Evolutionary conservation across 2,888 invertebrate genomes (phyloP).

Genomic region (Tortrix viridana): DNA sequence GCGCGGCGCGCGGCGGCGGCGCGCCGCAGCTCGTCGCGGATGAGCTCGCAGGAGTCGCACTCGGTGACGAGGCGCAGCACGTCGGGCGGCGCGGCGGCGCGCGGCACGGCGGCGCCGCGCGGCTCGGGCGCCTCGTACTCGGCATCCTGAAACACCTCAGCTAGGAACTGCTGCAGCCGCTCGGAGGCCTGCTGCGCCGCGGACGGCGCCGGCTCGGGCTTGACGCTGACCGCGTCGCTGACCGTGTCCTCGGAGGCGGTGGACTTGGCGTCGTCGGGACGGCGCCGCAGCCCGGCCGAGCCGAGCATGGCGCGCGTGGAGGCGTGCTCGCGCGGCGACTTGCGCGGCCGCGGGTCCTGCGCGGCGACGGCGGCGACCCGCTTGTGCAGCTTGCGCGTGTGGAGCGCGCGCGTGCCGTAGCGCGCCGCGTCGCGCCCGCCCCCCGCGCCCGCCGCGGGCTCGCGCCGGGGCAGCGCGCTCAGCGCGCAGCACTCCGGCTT

Average conservation of each 20-base stretch:
- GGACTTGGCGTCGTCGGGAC: constrained; percentile 77
- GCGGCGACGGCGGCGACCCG: constrained; percentile 63
- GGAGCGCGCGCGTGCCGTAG: constrained; percentile 75
- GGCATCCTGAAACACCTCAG: constrained; percentile 76
- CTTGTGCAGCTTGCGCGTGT: constrained; percentile 66
- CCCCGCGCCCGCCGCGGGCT: constrained; percentile 3
- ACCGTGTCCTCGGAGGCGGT: constrained; percentile 76
- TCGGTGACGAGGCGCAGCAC: constrained; percentile 73
- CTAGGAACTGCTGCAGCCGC: constrained; percentile 72
- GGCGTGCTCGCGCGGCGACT: constrained; percentile 94
- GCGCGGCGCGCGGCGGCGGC: constrained; percentile 54
- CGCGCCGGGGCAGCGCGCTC: constrained; percentile 64
- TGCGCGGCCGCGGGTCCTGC: constrained; percentile 87
- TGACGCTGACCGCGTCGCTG: constrained; percentile 65
- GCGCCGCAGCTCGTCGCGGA: constrained; percentile 67
- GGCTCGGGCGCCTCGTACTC: constrained; percentile 67
- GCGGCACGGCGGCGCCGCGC: constrained; percentile 50
- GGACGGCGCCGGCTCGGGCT: constrained; percentile 60
- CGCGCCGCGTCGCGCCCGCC: constrained; percentile 11
- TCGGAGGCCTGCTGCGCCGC: constrained; percentile 68
- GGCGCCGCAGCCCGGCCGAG: constrained; percentile 83
- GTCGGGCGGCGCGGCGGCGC: constrained; percentile 70
- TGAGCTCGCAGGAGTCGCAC: constrained; percentile 72
- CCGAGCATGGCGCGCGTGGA: constrained; percentile 93
- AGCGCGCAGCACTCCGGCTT: constrained; percentile 83